Evolutionary conservation across 2,797 vertebrate species (phyloP).

Genomic region (Antrozous pallidus): DNA sequence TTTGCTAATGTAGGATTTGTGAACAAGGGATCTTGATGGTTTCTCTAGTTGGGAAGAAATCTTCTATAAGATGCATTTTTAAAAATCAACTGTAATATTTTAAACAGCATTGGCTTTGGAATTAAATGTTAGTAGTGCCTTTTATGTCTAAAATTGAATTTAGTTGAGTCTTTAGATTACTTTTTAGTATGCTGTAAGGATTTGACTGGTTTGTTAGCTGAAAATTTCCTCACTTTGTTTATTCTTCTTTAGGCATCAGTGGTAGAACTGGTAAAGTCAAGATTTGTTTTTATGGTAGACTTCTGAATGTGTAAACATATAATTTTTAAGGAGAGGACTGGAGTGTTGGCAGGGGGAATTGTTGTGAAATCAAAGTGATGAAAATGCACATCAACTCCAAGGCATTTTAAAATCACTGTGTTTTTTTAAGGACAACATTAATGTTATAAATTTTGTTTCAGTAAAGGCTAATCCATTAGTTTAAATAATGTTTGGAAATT

Average conservation of each 20-base stretch:
- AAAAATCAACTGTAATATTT: background rate
- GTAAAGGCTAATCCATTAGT: background rate
- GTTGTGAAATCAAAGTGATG: background rate
- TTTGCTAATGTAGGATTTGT: background rate
- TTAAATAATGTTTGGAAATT: background rate
- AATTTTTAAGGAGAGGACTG: background rate
- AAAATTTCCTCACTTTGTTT: conserved; percentile 3
- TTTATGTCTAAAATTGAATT: background rate
- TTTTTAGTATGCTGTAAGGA: background rate
- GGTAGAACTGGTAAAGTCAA: background rate
- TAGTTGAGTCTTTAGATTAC: background rate
- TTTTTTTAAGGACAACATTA: background rate
- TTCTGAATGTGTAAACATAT: background rate
- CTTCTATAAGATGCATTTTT: background rate
- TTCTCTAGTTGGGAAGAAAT: background rate
- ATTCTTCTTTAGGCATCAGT: background rate
- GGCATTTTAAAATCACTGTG: background rate
- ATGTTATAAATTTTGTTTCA: background rate
- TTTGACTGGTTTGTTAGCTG: background rate
- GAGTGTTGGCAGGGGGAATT: background rate
- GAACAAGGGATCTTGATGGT: background rate
- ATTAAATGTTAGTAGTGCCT: background rate
- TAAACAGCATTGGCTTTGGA: background rate
- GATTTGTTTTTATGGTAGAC: background rate
- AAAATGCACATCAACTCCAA: background rate